These are phyloP conservation scores for Horisme vitalbata DNA, from an alignment of 2,888 invertebrate genomes.

Conservation along the genomic window DNA sequence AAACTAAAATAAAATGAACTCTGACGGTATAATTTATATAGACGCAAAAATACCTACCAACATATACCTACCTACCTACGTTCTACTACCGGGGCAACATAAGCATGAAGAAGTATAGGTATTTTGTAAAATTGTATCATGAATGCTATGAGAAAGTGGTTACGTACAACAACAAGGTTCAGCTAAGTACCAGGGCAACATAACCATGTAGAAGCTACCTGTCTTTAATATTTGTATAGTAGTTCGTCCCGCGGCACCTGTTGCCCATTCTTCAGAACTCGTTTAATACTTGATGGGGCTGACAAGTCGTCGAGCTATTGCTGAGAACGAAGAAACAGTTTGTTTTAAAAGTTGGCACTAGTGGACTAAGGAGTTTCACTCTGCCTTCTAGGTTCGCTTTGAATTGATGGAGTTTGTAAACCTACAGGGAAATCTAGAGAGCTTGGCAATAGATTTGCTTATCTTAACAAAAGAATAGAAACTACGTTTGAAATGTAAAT, in stretches of 20 bases:
- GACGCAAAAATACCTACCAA: too few relatives aligned
- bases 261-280: constrained; percentile 51
- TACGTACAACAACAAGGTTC: constrained; percentile 22
- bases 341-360: constrained; percentile 16
- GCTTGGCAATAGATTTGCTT: too few relatives aligned
- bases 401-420: neutral
- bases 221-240: constrained; percentile 44
- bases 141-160: too few relatives aligned
- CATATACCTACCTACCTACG: too few relatives aligned
- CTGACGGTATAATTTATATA: too few relatives aligned
- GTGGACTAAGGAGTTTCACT: neutral
- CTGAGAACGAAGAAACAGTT: constrained; percentile 15
- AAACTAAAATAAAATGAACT: too few relatives aligned
- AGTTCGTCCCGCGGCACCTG: constrained; percentile 43
- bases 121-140: too few relatives aligned
- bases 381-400: neutral
- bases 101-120: too few relatives aligned
- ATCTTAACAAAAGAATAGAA: too few relatives aligned
- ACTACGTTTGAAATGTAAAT: too few relatives aligned
- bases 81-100: too few relatives aligned
- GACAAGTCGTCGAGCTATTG: constrained; percentile 12
- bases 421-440: neutral
- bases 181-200: constrained; percentile 31
- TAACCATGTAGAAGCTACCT: constrained; percentile 27
- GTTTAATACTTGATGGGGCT: constrained; percentile 47